Percentiles rank a stretch among this genome's conserved stretches.
These are phyloP conservation scores for Linyphia triangularis DNA, from an alignment of 2,888 invertebrate genomes.

Conservation along the genomic window DNA sequence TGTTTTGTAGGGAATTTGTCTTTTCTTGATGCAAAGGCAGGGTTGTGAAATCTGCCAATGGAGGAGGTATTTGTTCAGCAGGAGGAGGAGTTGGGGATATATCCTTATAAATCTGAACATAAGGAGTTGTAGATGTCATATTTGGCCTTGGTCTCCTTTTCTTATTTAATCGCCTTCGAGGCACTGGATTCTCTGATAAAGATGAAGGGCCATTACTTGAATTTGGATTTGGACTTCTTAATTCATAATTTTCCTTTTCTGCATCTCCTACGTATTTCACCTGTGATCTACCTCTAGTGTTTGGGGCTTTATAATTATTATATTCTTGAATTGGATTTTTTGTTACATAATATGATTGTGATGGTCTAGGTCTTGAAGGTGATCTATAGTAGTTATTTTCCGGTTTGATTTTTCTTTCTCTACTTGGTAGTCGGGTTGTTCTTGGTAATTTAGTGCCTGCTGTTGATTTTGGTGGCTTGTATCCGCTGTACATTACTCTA, in stretches of 20 bases:
- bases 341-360: conserved; percentile 25
- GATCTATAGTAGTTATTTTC: neutral
- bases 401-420: conserved; percentile 18
- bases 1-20: conserved; percentile 8
- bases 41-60: conserved; percentile 54
- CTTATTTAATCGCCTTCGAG: conserved; percentile 41
- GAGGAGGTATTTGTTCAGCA: conserved; percentile 68
- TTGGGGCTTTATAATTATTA: conserved; percentile 19
- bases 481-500: conserved; percentile 68
- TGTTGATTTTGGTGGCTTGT: conserved; percentile 69
- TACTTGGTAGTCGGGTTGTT: neutral
- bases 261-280: neutral
- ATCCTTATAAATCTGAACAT: conserved; percentile 10
- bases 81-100: conserved; percentile 68
- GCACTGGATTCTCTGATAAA: neutral
- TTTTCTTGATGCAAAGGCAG: conserved; percentile 27
- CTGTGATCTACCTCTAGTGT: neutral
- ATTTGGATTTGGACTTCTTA: conserved; percentile 5
- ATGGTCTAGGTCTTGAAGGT: conserved; percentile 20
- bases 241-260: neutral
- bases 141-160: conserved; percentile 52
- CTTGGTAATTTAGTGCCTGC: conserved; percentile 46
- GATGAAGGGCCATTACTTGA: neutral
- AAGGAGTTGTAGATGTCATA: neutral
- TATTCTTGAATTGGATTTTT: neutral